Base-by-base conservation (phyloP, 2,888 invertebrate genomes). In the Campoplex capitator region DNA sequence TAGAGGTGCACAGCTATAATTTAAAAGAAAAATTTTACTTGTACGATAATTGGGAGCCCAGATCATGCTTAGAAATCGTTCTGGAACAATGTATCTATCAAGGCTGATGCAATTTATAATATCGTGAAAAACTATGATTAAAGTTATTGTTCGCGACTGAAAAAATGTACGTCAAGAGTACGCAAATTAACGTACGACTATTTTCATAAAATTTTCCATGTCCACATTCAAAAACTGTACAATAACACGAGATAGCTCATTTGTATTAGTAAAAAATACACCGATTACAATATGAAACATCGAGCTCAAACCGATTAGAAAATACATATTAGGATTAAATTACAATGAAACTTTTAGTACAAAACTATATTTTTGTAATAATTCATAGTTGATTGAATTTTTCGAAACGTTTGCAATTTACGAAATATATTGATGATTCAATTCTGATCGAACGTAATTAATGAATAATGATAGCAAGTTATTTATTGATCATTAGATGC, bases 241-340 rank as follows among this genome's bases (percentile, higher is more conserved):
- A 73, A 51, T 48, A 48, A 62, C n/a, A 62, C 62, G 48, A 45
- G 51, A 35, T 48, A 71, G 54, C n/a, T 65, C 28, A 65, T 45
- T 51, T 65, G 67, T 78, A 78, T 78, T 79, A 58, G 67, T 91
- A 92, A 88, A 91, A 91, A 91, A 89, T 90, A 90, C 89, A 91
- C 90, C 90, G 87, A 88, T 89, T 90, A 74, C 78, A 91, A 91
- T 91, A 92, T 91, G 89, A 90, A 89, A 92, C 89, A 90, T 91
- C 65, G 92, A 91, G 89, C 91, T 89, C 91, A 90, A 91, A 88
- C 93, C 88, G 90, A 91, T 91, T 92, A 92, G 92, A 92, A 93
- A 92, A 92, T 92, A 93, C 51, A 32, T 28, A n/a, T 68, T 68
- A n/a, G 18, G 51, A 73, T 48, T 32, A 35, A 92, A 92, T 92